Conservation (phyloP, 1,140 invertebrate genomes). For the Rhopalosiphum padi region DNA sequence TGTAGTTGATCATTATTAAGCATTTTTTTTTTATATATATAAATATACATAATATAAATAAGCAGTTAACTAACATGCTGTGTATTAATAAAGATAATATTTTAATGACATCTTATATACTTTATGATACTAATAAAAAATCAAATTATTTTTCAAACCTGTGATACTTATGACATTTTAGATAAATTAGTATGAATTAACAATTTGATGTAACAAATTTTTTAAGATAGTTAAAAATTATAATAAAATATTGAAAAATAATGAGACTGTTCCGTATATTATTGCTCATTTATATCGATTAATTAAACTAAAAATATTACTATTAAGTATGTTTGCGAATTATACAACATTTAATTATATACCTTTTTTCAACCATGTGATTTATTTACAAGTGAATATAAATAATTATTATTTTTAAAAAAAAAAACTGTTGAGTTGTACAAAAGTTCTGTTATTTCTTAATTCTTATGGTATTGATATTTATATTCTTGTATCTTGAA, state of each 20-base stretch:
- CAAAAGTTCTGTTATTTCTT: not conserved
- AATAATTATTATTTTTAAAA: not conserved
- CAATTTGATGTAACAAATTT: not conserved
- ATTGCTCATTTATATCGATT: slow-evolving; percentile 38
- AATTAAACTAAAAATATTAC: not conserved
- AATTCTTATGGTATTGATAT: not conserved
- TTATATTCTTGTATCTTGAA: not conserved
- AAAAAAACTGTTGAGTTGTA: not conserved
- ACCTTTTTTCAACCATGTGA: not conserved
- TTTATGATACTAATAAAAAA: slow-evolving; percentile 7
- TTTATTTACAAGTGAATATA: not conserved
- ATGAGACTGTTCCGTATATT: not conserved
- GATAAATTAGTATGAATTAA: slow-evolving; percentile 9
- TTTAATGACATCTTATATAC: not conserved
- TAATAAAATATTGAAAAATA: not conserved
- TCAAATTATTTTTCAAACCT: not conserved
- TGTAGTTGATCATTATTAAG: not conserved
- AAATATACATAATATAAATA: not conserved
- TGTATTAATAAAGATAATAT: not conserved
- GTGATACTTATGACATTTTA: slow-evolving; percentile 23
- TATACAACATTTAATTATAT: not conserved
- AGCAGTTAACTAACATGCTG: not conserved
- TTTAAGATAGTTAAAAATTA: not conserved
- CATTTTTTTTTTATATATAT: not conserved
- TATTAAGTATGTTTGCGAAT: not conserved